Base-by-base conservation (phyloP, 2,113 vertebrate genomes). In the Gymnogyps californianus region DNA sequence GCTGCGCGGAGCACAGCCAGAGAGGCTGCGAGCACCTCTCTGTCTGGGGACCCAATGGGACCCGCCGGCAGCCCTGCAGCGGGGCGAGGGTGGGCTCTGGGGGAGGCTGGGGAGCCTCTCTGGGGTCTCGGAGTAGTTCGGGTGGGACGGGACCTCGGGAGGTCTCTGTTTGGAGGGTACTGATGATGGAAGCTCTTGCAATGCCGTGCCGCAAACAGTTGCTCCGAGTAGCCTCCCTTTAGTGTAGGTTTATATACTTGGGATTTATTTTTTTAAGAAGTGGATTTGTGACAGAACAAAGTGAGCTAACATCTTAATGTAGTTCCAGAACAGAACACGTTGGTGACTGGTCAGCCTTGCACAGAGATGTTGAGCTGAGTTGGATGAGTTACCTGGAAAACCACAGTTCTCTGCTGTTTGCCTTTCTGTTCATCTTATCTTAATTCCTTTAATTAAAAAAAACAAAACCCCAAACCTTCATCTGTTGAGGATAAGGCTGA, bases 241-340 rank as follows among this genome's bases (percentile, higher is more conserved):
- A 8, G 10, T 9, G 9, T 28, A 14, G 32, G 57, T 24, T 71
- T 61, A 19, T 46, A 4, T 46, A 8, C 47, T 46, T 32, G 65
- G 34, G 47, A 11, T 46, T 21, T 36, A 9, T 46, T 28, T 40
- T 31, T 51, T 51, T 21, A 16, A 1, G 6, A 26, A 34, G n/a
- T 25, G 24, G 34, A 12, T 62, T 61, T 36, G 46, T 2, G 3
- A 6, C 34, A 40, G 29, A 34, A 13, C 10, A 31, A 10, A 51
- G 11, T 5, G 36, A 31, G 21, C n/a, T 16, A 22, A 40, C 5
- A 10, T 36, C 31, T 65, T 31, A 9, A 24, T 2, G 5, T 28
- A 21, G 20, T 16, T 74, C 4, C 9, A 4, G 67, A 22, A 9
- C 16, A 57, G 34, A 16, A 19, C 3, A 1, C 0, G 29, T 4